Percentiles rank a stretch among this genome's conserved stretches.
These are phyloP conservation scores for Alectoris magna DNA, from an alignment of 2,797 vertebrate species.

Conservation along the genomic window DNA sequence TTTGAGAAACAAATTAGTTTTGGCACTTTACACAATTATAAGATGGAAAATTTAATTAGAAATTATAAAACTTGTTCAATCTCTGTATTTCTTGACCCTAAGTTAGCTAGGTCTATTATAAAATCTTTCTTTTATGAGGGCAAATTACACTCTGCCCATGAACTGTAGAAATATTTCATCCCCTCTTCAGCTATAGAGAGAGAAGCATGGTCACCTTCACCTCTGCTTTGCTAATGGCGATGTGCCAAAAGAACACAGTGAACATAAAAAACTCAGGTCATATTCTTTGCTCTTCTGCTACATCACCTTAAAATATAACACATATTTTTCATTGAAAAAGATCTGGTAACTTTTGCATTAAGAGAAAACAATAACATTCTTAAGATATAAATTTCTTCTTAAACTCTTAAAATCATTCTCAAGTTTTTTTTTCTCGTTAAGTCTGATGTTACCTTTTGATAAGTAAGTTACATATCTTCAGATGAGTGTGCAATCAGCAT, in stretches of 20 bases:
- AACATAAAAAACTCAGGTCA: neutral
- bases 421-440: neutral
- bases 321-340: neutral
- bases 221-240: neutral
- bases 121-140: neutral
- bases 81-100: neutral
- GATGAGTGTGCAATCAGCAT: neutral
- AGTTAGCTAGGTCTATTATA: neutral
- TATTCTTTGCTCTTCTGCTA: neutral
- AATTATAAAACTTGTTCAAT: conserved; percentile 16
- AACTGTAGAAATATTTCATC: neutral
- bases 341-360: neutral
- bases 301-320: neutral
- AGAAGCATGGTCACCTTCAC: neutral
- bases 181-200: neutral
- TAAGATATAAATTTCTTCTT: neutral
- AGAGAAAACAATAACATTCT: neutral
- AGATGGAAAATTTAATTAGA: conserved; percentile 41
- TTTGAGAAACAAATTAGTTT: conserved; percentile 12
- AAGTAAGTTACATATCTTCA: neutral
- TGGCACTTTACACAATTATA: neutral
- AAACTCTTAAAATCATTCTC: neutral
- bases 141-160: neutral
- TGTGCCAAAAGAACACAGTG: neutral
- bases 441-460: neutral